Evolutionary conservation across 1,140 invertebrate species (phyloP), one percentile per base, ranked within the genome.

Genomic region (Homalodisca vitripennis): DNA sequence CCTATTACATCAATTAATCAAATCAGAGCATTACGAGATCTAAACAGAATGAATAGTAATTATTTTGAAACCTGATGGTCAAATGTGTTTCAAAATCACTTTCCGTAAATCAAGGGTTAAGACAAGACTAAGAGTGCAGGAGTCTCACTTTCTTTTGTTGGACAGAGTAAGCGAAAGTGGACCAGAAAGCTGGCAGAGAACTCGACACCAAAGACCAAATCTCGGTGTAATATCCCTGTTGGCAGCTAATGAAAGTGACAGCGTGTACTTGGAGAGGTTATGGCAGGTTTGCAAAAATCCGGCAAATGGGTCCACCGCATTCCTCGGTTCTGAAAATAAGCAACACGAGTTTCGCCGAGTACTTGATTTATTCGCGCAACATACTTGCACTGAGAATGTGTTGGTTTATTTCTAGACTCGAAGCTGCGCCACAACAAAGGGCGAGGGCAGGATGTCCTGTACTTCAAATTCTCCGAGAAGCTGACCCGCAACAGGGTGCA

Each of bases 401-500:
- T 41, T 17, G 34, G 34, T 6, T 41, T 41, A 41, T 41, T 41
- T 41, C 10, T 79, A 83, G 82, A 82, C 79, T 80, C 79, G 55
- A 81, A 80, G 76, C 71, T 84, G 70, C 79, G 81, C 71, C 82
- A 84, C 69, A 79, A 78, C 17, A 60, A 60, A 24, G 79, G 80
- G 46, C 77, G 80, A 47, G 81, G 74, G 55, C 70, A 80, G 30
- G 81, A 84, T 72, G 78, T 82, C 31, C 73, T 84, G 47, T 84
- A 84, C 73, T 87, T 87, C 71, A 84, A 83, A 32, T 85, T 86
- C 70, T 84, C 85, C 30, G 82, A 85, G 57, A 84, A 84, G 69
- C 76, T 85, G 27, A 75, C 81, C 0, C 82, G 83, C 70, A 82
- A 83, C 71, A 80, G 81, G 30, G 83, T 87, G 1, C 79, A 80